A percentile compares a stretch with the other conserved stretches of the same genome.
Evolutionary conservation across 2,113 vertebrate genomes (phyloP).

Genomic region (Lonchura striata): DNA sequence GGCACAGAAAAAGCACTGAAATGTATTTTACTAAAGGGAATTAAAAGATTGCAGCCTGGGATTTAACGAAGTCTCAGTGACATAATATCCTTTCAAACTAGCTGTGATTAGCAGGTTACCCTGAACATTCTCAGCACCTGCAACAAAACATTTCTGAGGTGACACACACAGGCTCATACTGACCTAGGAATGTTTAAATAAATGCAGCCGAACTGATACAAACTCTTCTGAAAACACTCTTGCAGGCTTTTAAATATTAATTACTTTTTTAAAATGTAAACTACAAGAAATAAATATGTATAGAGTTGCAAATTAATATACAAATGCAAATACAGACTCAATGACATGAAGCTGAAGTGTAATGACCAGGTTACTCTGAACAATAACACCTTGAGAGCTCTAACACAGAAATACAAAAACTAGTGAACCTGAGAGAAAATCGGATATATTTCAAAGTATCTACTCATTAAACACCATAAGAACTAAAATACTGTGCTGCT

Average conservation of each 20-base stretch:
- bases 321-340: neutral
- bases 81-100: neutral
- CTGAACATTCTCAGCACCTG: neutral
- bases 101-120: neutral
- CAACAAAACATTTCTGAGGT: neutral
- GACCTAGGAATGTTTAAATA: neutral
- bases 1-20: neutral
- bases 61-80: neutral
- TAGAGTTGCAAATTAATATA: neutral
- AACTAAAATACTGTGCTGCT: neutral
- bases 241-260: neutral
- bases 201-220: neutral
- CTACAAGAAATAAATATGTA: neutral
- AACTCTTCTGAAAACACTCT: neutral
- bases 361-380: neutral
- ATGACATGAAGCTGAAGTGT: neutral
- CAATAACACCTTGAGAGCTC: neutral
- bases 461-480: neutral
- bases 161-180: neutral
- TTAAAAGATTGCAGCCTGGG: neutral
- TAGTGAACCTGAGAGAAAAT: neutral
- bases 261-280: neutral
- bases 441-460: neutral
- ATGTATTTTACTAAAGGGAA: neutral
- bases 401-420: neutral